phyloP scores from a whole-genome alignment of 2,888 invertebrate genomes.

The Anthrax anthrax region DNA sequence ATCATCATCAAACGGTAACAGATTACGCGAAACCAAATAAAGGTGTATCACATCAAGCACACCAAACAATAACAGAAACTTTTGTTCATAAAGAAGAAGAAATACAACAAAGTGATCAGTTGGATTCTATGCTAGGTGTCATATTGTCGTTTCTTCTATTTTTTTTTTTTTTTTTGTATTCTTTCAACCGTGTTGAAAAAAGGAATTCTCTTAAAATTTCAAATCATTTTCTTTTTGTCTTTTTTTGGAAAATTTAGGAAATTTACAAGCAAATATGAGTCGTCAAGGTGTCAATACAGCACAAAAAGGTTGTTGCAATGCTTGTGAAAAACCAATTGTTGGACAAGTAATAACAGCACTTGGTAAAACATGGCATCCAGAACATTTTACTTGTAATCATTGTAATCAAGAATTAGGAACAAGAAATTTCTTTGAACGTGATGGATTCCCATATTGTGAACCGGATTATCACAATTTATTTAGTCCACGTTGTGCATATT shows the following conservation, averaged over 20 bases:
- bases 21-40: constrained; percentile 58
- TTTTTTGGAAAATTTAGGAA: constrained; percentile 16
- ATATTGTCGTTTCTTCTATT: not conserved
- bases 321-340: constrained; percentile 97
- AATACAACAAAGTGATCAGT: constrained; percentile 29
- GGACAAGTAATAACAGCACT: constrained; percentile 89
- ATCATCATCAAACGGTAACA: constrained; percentile 49
- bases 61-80: constrained; percentile 25
- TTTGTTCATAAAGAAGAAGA: constrained; percentile 27
- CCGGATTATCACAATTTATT: constrained; percentile 96
- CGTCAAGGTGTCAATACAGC: constrained; percentile 97
- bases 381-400: constrained; percentile 96
- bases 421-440: constrained; percentile 95
- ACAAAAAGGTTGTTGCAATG: constrained; percentile 98
- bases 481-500: constrained; percentile 96
- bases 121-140: constrained; percentile 39
- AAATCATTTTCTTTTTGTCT: constrained; percentile 1
- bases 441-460: constrained; percentile 95
- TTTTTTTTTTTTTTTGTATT: not conserved
- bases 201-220: no score
- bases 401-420: constrained; percentile 95
- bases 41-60: constrained; percentile 33
- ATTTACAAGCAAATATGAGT: constrained; percentile 89
- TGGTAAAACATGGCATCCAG: constrained; percentile 98
- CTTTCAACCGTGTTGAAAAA: no score